Percentiles rank a stretch among this genome's conserved stretches.
phyloP scores from a whole-genome alignment of 2,113 vertebrate species.

The Eira barbara region DNA sequence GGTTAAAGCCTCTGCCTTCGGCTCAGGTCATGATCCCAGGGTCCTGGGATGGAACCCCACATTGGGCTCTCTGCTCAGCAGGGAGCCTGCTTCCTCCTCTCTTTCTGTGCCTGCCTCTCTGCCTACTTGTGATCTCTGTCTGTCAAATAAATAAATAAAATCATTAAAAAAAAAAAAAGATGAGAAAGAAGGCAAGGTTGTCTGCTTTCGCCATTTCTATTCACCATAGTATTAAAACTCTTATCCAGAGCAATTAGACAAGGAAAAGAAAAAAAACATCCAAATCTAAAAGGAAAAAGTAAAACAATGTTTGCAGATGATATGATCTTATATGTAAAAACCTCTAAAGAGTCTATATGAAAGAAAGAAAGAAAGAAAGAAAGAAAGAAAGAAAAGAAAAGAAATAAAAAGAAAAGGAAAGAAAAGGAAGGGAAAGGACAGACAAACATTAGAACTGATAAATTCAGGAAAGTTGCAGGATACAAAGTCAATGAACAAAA shows the following conservation, averaged over 20 bases:
- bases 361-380: too few species aligned
- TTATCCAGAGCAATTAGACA: neutral
- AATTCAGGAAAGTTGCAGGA: neutral
- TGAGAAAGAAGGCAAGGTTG: neutral
- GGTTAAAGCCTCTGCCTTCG: too few species aligned
- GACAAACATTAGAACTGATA: neutral
- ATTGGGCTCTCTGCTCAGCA: too few species aligned
- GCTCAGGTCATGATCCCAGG: too few species aligned
- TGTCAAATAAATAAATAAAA: too few species aligned
- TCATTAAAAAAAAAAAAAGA: neutral
- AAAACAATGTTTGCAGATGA: neutral
- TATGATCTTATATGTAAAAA: neutral
- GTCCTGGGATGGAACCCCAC: too few species aligned
- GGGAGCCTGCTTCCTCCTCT: too few species aligned
- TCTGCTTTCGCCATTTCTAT: neutral
- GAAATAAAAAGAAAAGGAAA: too few species aligned
- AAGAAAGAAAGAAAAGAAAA: too few species aligned
- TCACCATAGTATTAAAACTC: neutral
- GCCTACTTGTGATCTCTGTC: too few species aligned
- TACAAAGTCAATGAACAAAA: neutral
- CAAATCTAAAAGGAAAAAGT: neutral
- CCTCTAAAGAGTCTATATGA: neutral
- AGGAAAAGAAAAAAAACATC: neutral
- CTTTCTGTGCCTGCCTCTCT: too few species aligned
- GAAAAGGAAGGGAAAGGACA: too few species aligned